Base-by-base conservation (phyloP, 2,888 invertebrate genomes). In the Polylopha cassiicola region DNA sequence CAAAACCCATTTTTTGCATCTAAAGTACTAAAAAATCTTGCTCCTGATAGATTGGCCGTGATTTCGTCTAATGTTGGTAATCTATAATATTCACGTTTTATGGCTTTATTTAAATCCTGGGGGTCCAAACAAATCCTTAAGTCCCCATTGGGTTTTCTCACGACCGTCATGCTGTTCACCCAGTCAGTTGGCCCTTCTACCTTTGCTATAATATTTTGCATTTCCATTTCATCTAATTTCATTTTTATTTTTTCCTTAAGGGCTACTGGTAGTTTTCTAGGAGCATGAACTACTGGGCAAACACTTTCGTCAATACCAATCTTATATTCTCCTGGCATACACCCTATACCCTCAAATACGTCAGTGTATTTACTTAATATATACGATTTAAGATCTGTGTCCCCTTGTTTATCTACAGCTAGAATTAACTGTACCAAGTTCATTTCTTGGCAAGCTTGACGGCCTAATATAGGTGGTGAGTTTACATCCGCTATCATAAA, bases 111-210 rank as follows among this genome's bases (percentile, higher is more conserved):
- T 1, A 54, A 26, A 24, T 53, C 49, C 20, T 41, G 26, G 0
- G 58, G 58, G 27, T 58, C 55, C n/a, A 58, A 9, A 37, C 55
- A 56, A 4, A 58, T 48, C 1, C 55, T 41, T 4, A 60, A 13
- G 15, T 54, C 47, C 1, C 54, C 54, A 27, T 51, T 49, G 0
- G 46, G 32, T 42, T 60, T 60, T 30, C 42, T 48, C 0, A 52
- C 58, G 0, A 57, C 48, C 1, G 50, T 52, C 37, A 56, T 47
- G n/a, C 49, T 50, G 23, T 44, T 56, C 1, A 58, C 58, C 58
- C 55, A 58, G 7, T 43, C 43, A 9, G 50, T 52, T 1, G 51
- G 51, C 4, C 47, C 48, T 23, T 51, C 50, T 2, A 57, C 52
- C 33, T 49, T 53, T 1, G 34, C 39, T 5, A 58, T 51, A 2